Conservation (phyloP, 2,113 vertebrate genomes). For the Nothoprocta pentlandii region DNA sequence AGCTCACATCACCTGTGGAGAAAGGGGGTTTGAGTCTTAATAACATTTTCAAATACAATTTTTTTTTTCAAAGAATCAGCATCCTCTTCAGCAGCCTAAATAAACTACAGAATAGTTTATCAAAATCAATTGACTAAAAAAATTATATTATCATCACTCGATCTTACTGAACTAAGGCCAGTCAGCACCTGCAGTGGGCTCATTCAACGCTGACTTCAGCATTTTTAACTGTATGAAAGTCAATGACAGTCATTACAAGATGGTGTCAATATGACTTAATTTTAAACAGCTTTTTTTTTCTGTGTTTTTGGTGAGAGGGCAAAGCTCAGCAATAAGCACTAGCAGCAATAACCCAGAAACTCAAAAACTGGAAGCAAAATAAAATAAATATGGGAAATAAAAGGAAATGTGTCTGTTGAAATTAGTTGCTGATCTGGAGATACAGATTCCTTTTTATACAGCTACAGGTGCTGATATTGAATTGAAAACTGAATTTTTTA, state of each 20-base stretch:
- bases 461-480: background rate
- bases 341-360: background rate
- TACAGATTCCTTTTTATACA: background rate
- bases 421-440: background rate
- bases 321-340: background rate
- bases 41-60: background rate
- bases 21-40: background rate
- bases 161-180: background rate
- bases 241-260: background rate
- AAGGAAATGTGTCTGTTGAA: background rate
- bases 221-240: background rate
- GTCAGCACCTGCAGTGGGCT: background rate
- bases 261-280: background rate
- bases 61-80: background rate
- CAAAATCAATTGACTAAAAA: background rate
- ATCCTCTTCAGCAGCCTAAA: background rate
- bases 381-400: background rate
- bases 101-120: background rate
- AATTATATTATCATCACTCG: background rate
- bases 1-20: background rate
- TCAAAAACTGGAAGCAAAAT: background rate
- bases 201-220: background rate
- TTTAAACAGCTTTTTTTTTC: background rate
- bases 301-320: background rate
- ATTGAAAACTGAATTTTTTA: background rate